Evolutionary conservation across 2,797 vertebrate genomes (phyloP), one percentile per base, ranked within the genome.

Genomic region (Pseudochaenichthys georgianus): DNA sequence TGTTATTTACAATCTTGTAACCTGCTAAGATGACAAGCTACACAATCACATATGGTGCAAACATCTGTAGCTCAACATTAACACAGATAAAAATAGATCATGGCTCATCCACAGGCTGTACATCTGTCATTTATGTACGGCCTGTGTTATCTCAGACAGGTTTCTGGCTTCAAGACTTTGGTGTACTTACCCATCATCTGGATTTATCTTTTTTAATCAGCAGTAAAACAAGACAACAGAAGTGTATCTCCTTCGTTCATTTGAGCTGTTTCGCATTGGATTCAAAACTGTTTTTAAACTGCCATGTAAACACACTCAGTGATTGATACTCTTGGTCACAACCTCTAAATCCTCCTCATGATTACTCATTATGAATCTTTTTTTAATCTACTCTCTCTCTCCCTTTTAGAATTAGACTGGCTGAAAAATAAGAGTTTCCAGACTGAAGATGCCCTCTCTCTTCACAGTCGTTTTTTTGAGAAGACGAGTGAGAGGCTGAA

Each of bases 371-470:
- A 71, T 66, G 17, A 5, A 48, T 74, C n/a, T 50, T 54, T 45
- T 28, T 52, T 47, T 48, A n/a, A 86, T 47, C 3, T 13, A 13
- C 23, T 28, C 23, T 28, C 23, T 28, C 23, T 28, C 23, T 28
- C 28, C 3, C 48, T 80, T 85, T 58, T 87, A 97, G 96, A 95
- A n/a, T 84, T 97, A 60, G 96, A 94, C 72, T 96, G 94, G 98
- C 94, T 99, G 67, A 96, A 76, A 59, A 99, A 99, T 84, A 94
- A 93, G 63, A 99, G 98, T 88, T 99, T 98, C 86, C 92, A 93
- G 76, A 88, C 92, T 0, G 89, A 91, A 63, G 93, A 95, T 43
- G 91, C 96, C 0, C 71, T 96, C 0, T 88, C 93, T n/a, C 90
- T 96, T 73, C 96, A 97, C 72, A 94, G 87, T 47, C 93, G 83